Percentiles rank a stretch among this genome's conserved stretches.
Conservation (phyloP, 2,113 vertebrate genomes). For the Ptychochromis oligacanthus region DNA sequence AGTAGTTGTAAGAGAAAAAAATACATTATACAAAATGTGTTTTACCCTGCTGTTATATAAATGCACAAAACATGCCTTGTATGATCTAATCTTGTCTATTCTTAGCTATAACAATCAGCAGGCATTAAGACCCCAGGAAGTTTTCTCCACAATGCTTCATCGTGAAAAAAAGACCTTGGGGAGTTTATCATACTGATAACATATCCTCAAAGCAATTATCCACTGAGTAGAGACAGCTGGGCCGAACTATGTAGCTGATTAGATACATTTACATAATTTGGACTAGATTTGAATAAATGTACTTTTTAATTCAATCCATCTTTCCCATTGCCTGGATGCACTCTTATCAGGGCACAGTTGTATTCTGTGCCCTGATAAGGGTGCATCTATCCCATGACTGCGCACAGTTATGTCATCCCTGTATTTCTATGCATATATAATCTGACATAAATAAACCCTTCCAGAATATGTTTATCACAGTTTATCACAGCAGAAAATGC, state of each 20-base stretch:
- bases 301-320: slow-evolving; percentile 38
- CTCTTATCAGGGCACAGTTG: not conserved
- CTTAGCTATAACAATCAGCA: slow-evolving; percentile 34
- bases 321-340: not conserved
- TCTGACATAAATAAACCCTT: not conserved
- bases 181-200: slow-evolving; percentile 59
- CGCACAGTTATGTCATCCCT: not conserved
- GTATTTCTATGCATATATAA: not conserved
- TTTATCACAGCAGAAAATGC: not conserved
- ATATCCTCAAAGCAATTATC: slow-evolving; percentile 62
- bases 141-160: slow-evolving; percentile 23
- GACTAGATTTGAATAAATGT: slow-evolving; percentile 51
- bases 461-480: not conserved
- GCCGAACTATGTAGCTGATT: slow-evolving; percentile 55
- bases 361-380: not conserved
- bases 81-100: slow-evolving; percentile 9
- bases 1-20: not conserved
- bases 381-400: not conserved
- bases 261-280: slow-evolving; percentile 64
- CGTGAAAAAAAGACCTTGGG: slow-evolving; percentile 27
- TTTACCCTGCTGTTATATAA: not conserved
- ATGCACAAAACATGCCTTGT: slow-evolving; percentile 2
- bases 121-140: slow-evolving; percentile 7
- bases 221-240: slow-evolving; percentile 56
- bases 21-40: not conserved